These are phyloP conservation scores for Tenrec ecaudatus DNA, from an alignment of 2,113 vertebrate genomes.

Conservation along the genomic window DNA sequence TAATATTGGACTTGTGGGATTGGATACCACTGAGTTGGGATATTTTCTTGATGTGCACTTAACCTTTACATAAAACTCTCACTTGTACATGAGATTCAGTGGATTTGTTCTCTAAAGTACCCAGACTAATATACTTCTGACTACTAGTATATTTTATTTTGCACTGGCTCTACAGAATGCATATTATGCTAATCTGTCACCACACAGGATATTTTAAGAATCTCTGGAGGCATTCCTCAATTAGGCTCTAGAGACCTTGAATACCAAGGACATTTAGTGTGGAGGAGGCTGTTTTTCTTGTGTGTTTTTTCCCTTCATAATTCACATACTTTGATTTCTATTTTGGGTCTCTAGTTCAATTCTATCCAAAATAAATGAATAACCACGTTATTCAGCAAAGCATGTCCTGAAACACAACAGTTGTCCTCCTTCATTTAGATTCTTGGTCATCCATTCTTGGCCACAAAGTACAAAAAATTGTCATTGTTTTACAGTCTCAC, in stretches of 20 bases:
- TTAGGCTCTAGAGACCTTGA: neutral
- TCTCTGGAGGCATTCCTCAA: neutral
- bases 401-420: neutral
- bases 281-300: neutral
- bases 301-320: neutral
- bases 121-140: too few species aligned
- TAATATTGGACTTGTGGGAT: too few species aligned
- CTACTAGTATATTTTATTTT: neutral
- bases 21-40: too few species aligned
- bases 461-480: neutral
- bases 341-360: neutral
- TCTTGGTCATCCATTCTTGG: neutral
- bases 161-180: neutral
- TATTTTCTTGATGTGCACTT: too few species aligned
- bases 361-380: neutral
- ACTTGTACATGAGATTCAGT: too few species aligned
- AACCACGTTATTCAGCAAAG: neutral
- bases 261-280: neutral
- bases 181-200: too few species aligned
- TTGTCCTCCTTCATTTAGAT: neutral
- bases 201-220: neutral
- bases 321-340: neutral
- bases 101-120: too few species aligned
- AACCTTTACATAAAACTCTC: too few species aligned
- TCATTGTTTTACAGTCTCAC: neutral